Conservation (phyloP, 2,113 vertebrate species). For the Strigops habroptila region DNA sequence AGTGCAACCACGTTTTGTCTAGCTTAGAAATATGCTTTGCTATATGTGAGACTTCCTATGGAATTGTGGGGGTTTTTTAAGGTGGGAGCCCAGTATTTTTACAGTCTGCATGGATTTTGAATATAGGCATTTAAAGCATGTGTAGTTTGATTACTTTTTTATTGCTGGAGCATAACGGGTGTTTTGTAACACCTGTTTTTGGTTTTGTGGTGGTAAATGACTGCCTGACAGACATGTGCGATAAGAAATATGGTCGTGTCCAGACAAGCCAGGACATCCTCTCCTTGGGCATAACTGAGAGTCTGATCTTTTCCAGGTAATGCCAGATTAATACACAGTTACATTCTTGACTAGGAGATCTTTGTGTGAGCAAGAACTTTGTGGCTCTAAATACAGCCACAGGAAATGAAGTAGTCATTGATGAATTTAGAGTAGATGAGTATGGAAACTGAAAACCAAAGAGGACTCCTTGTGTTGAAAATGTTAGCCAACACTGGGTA, state of each 20-base stretch:
- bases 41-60: fast-evolving
- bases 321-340: not conserved
- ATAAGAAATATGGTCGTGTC: fast-evolving
- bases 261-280: not conserved
- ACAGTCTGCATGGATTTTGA: not conserved
- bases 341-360: not conserved
- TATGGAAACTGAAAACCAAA: not conserved
- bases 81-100: not conserved
- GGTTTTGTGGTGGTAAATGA: not conserved
- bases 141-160: not conserved
- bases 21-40: not conserved
- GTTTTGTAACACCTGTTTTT: not conserved
- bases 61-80: not conserved
- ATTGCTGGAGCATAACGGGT: not conserved
- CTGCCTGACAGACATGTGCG: fast-evolving
- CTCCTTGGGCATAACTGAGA: not conserved
- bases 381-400: not conserved
- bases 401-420: not conserved
- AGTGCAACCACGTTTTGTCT: not conserved
- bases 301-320: not conserved
- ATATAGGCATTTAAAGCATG: not conserved
- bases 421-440: not conserved
- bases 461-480: not conserved
- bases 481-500: not conserved
- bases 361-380: not conserved